Conservation (phyloP, 2,113 vertebrate genomes). For the Malurus elegans region DNA sequence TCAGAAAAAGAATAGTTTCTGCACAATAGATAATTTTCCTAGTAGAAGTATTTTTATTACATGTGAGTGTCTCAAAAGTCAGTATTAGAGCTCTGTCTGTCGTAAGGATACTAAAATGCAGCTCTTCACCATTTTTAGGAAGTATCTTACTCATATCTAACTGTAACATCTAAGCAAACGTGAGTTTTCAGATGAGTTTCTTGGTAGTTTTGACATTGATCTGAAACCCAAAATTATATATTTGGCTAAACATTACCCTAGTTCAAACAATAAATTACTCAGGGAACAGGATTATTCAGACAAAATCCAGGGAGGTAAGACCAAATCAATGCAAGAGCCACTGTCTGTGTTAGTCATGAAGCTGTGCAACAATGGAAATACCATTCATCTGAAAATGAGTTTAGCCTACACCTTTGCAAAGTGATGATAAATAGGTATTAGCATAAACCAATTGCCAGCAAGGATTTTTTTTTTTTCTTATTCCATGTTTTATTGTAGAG, state of each 20-base stretch:
- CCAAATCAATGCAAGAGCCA: neutral
- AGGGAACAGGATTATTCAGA: neutral
- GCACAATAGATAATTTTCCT: neutral
- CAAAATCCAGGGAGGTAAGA: neutral
- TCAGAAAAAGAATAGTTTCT: neutral
- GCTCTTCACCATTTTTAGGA: neutral
- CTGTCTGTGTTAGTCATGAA: neutral
- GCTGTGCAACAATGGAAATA: neutral
- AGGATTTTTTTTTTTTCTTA: neutral
- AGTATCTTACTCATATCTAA: neutral
- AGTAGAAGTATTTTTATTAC: neutral
- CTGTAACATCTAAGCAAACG: accelerated
- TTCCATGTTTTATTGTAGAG: neutral
- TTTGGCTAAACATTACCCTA: neutral
- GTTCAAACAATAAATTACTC: neutral
- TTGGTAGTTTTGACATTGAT: neutral
- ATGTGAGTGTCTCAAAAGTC: neutral
- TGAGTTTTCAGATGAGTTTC: neutral
- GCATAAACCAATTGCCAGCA: neutral
- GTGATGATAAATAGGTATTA: neutral
- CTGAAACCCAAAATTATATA: neutral
- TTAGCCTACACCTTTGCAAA: neutral
- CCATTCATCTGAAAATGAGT: neutral
- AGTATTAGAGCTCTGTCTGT: neutral
- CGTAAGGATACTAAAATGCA: neutral